Conservation (phyloP, 2,113 vertebrate species). For the Capreolus pygargus region DNA sequence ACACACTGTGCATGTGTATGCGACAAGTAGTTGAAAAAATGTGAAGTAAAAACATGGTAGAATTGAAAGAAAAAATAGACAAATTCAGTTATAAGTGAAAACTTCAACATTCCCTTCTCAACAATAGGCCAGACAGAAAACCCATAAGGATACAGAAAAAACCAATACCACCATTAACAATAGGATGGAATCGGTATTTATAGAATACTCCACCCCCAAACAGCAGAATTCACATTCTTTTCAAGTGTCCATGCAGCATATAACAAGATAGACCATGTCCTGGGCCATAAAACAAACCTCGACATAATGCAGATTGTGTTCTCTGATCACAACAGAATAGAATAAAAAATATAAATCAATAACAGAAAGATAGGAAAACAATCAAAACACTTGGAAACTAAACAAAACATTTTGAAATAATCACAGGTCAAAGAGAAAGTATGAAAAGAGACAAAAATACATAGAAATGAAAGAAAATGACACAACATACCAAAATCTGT, state of each 20-base stretch:
- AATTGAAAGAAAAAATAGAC: neutral
- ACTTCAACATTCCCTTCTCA: neutral
- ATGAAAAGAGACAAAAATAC: neutral
- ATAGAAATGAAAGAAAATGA: neutral
- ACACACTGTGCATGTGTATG: accelerated
- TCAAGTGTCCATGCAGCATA: too few relatives aligned
- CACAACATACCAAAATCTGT: neutral
- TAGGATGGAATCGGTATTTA: too few relatives aligned
- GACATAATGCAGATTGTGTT: neutral
- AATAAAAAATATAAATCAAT: neutral
- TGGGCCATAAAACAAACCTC: neutral
- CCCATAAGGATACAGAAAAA: neutral
- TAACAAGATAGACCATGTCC: neutral
- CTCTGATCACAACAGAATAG: neutral
- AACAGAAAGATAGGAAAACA: neutral
- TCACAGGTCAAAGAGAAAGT: neutral
- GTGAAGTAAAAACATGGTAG: neutral
- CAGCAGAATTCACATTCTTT: neutral
- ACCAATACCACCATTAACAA: neutral
- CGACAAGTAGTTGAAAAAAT: neutral
- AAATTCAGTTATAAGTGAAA: neutral
- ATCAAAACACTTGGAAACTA: neutral
- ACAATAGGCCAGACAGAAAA: neutral
- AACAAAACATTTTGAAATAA: neutral
- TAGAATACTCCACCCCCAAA: neutral